Conservation (phyloP, 2,797 vertebrate species). For the Acrossocheilus fasciatus region DNA sequence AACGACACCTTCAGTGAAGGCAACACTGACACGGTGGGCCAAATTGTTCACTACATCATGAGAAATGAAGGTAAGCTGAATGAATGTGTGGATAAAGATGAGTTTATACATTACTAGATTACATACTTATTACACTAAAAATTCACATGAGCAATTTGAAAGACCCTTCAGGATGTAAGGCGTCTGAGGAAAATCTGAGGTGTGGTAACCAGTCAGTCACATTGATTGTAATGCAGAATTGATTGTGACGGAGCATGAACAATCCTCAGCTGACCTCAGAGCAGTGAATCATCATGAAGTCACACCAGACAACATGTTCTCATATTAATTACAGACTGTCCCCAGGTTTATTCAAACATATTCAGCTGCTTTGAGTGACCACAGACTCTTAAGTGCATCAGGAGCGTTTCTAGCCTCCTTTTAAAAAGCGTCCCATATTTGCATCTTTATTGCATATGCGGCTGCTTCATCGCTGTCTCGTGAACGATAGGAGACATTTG, state of each 20-base stretch:
- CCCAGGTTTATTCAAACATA: neutral
- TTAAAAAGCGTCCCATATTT: neutral
- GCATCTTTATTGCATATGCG: neutral
- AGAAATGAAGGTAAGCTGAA: constrained; percentile 90
- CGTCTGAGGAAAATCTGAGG: constrained; percentile 2
- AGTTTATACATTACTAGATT: neutral
- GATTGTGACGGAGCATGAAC: neutral
- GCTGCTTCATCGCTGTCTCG: too few species aligned
- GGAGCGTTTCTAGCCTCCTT: neutral
- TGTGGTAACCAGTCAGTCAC: neutral
- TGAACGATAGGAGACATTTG: neutral
- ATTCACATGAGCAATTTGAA: neutral
- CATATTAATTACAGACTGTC: neutral
- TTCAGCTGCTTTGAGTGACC: neutral
- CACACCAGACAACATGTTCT: constrained; percentile 5
- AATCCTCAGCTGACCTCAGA: constrained; percentile 24
- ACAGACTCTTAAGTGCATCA: neutral
- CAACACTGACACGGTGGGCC: constrained; percentile 92
- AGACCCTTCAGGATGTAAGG: neutral
- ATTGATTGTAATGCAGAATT: constrained; percentile 20
- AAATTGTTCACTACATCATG: constrained; percentile 95
- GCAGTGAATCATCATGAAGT: constrained; percentile 7
- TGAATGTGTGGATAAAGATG: neutral
- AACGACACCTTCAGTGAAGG: constrained; percentile 87
- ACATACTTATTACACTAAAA: neutral